Conservation (phyloP, 2,888 invertebrate genomes). For the Hydriomena furcata region DNA sequence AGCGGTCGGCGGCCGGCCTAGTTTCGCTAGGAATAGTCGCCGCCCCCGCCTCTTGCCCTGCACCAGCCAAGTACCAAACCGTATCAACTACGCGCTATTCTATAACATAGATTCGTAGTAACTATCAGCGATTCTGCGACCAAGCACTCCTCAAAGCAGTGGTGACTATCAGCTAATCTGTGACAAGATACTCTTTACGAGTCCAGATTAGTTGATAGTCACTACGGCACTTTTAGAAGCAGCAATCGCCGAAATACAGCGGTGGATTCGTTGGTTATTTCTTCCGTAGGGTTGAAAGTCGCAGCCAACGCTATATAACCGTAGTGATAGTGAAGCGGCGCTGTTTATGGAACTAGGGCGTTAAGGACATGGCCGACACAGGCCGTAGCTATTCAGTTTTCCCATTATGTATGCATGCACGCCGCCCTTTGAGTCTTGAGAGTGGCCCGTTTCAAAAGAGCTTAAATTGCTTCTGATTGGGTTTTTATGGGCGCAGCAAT, state of each 20-base stretch:
- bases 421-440: constrained; percentile 43
- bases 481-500: constrained; percentile 29
- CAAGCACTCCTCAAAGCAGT: constrained; percentile 45
- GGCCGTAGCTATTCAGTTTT: constrained; percentile 27
- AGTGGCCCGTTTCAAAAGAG: constrained; percentile 35
- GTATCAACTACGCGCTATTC: constrained; percentile 30
- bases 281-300: too few relatives aligned
- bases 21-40: constrained; percentile 80
- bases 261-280: too few relatives aligned
- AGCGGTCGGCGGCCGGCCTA: constrained; percentile 81
- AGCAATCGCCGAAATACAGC: neutral
- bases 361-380: constrained; percentile 61
- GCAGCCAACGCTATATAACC: neutral
- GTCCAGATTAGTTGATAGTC: too few relatives aligned
- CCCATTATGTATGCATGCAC: constrained; percentile 48
- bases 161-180: constrained; percentile 6
- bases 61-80: constrained; percentile 60
- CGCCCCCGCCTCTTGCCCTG: constrained; percentile 75
- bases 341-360: neutral
- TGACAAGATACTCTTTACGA: too few relatives aligned
- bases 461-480: constrained; percentile 25
- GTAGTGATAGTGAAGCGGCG: neutral
- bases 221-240: neutral
- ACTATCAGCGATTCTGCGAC: constrained; percentile 25
- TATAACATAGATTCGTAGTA: constrained; percentile 1